Conservation (phyloP, 2,113 vertebrate genomes). For the Scytalopus superciliaris region DNA sequence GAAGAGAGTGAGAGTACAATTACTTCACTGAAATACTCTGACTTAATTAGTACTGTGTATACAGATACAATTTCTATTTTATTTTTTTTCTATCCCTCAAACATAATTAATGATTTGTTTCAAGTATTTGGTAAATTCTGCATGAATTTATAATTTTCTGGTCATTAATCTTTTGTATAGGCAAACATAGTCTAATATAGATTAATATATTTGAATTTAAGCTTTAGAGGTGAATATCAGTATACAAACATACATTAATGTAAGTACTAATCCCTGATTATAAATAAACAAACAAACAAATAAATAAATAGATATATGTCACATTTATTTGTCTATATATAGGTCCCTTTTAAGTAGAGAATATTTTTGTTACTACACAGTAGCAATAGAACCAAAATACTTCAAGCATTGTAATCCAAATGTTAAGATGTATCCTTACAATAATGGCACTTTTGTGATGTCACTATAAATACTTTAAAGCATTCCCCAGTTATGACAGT, state of each 20-base stretch:
- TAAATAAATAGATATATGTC: not conserved
- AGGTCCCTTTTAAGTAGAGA: not conserved
- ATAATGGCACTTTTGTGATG: not conserved
- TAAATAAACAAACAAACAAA: not conserved
- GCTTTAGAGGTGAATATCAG: not conserved
- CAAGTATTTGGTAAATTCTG: not conserved
- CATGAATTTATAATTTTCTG: not conserved
- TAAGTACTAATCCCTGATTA: not conserved
- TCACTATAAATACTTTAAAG: not conserved
- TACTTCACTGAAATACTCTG: not conserved
- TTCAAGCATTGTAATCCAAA: not conserved
- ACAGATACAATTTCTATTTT: not conserved
- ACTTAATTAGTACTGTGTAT: not conserved
- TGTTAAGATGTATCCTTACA: not conserved
- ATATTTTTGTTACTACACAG: not conserved
- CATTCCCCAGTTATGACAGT: not conserved
- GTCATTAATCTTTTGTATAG: not conserved
- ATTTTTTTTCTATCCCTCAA: not conserved
- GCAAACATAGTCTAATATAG: not conserved
- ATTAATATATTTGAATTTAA: not conserved
- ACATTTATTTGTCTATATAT: not conserved
- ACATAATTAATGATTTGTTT: not conserved
- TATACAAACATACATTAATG: not conserved
- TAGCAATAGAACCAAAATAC: not conserved
- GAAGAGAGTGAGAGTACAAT: not conserved